Evolutionary conservation across 2,888 invertebrate species (phyloP).

Genomic region (Lingula anatina): DNA sequence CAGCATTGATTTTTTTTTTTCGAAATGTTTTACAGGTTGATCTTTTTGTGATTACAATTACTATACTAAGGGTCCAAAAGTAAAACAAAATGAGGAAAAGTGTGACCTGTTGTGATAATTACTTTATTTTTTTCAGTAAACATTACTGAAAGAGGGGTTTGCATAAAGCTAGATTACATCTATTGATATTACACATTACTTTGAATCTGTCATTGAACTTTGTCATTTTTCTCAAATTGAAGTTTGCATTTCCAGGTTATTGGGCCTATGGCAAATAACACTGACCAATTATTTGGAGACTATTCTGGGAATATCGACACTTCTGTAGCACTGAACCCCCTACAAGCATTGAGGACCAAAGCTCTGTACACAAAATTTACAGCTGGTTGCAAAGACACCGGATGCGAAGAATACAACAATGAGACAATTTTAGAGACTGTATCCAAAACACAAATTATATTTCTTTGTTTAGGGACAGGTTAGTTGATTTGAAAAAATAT

Average conservation of each 20-base stretch:
- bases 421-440: conserved; percentile 20
- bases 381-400: conserved; percentile 29
- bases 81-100: no score
- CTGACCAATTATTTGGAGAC: conserved; percentile 15
- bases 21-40: no score
- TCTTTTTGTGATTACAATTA: no score
- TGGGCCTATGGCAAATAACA: conserved; percentile 16
- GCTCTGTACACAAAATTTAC: conserved; percentile 11
- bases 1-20: no score
- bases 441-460: conserved; percentile 24
- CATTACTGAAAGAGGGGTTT: no score
- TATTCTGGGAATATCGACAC: conserved; percentile 10
- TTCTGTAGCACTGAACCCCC: conserved; percentile 10
- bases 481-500: background rate
- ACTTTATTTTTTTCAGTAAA: no score
- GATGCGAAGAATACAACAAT: conserved; percentile 25
- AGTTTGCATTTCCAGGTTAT: conserved; percentile 20
- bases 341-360: conserved; percentile 10
- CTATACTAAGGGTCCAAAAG: no score
- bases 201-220: no score
- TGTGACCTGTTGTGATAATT: no score
- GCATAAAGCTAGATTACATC: no score
- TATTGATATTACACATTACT: no score
- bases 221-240: no score
- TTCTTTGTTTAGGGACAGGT: conserved; percentile 43